phyloP scores from a whole-genome alignment of 2,797 vertebrate species.

The Passerculus sandwichensis region DNA sequence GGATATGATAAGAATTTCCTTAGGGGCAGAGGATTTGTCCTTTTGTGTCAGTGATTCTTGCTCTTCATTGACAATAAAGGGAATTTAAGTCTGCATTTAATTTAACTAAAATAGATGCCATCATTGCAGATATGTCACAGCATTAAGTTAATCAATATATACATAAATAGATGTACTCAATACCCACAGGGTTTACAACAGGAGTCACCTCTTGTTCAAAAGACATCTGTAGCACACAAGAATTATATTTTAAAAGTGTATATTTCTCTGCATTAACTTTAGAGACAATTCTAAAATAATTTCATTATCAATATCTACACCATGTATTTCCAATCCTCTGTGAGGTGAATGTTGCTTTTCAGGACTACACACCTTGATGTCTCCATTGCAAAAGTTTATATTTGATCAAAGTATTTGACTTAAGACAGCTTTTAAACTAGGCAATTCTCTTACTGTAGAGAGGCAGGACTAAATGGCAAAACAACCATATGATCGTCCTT shows the following conservation, averaged over 20 bases:
- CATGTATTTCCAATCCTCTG: neutral
- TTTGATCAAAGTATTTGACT: neutral
- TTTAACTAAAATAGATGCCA: neutral
- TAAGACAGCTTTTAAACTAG: neutral
- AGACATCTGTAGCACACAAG: neutral
- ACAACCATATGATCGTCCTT: neutral
- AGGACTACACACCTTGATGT: neutral
- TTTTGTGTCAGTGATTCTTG: neutral
- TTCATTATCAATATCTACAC: rapidly evolving
- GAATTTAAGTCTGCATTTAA: neutral
- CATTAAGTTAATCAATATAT: neutral
- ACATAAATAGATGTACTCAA: neutral
- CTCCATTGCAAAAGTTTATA: neutral
- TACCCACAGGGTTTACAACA: neutral
- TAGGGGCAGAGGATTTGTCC: neutral
- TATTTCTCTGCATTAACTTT: neutral
- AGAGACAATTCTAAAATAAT: neutral
- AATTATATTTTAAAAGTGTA: neutral
- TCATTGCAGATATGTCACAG: neutral
- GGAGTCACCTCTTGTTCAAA: neutral
- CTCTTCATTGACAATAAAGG: neutral
- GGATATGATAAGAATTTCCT: neutral
- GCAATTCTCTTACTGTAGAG: neutral
- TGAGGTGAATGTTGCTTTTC: neutral
- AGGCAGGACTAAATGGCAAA: neutral